Base-by-base conservation (phyloP, 2,113 vertebrate genomes). In the Sturnus vulgaris region DNA sequence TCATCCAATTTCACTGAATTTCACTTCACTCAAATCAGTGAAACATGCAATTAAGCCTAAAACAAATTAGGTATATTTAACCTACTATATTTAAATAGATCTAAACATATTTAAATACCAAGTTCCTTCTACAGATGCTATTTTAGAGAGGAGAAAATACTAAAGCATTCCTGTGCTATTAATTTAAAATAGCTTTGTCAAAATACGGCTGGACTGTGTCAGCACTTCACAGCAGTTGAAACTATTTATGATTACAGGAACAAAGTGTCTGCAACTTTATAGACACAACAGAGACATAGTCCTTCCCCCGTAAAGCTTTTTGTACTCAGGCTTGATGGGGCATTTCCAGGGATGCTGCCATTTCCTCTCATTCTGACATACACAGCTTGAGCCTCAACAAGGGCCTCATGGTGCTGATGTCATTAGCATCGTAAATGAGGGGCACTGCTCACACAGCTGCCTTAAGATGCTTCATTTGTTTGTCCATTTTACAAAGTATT, bases 191-290 rank as follows among this genome's bases (percentile, higher is more conserved):
- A 80, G 42, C 39, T 82, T 85, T 82, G 55, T 63, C 37, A 88
- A 52, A 52, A 49, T 77, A 57, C 44, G 68, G 79, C 72, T 93
- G 68, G 76, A 60, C 56, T 68, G 28, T 68, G 64, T 86, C 80
- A 94, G 88, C 60, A 90, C 82, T 93, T 95, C 64, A 85, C 79
- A 93, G 75, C 70, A 92, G 61, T 65, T 76, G 52, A 89, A 97
- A 78, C 72, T 92, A 77, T 92, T 95, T 86, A 90, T 75, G 92
- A 91, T 81, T 83, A 90, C 9, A 4, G 60, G 81, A 92, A 80
- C 68, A 90, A 90, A 85, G 84, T 64, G 91, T 77, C 90, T 93
- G 52, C 64, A 86, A 40, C 56, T 97, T 89, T 92, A 96, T 31
- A 88, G 92, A 73, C 71, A 70, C 1, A 33, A 91, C 84, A 87